phyloP scores from a whole-genome alignment of 2,888 invertebrate genomes.

The Tipula vernalis region DNA sequence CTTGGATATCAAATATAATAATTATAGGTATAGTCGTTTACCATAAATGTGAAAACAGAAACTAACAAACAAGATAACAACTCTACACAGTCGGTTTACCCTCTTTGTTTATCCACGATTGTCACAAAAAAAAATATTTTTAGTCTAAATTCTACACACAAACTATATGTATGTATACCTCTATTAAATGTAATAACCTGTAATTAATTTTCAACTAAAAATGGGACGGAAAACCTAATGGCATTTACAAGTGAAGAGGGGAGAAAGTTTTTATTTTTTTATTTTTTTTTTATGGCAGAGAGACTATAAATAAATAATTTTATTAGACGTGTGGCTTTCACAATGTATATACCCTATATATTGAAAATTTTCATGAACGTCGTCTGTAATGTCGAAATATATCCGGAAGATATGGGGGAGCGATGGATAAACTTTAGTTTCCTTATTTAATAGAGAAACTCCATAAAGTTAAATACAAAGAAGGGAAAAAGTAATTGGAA shows the following conservation, averaged over 20 bases:
- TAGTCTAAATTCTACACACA: not conserved
- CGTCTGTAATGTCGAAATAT: not conserved
- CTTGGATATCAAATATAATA: not conserved
- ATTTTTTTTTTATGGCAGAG: not conserved
- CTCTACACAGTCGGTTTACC: not conserved
- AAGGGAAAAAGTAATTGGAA: not conserved
- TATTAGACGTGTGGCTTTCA: not conserved
- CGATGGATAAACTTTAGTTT: not conserved
- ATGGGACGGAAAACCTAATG: not conserved
- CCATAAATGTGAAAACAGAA: not conserved
- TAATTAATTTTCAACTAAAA: conserved; percentile 4
- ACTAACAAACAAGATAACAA: not conserved
- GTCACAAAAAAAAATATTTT: not conserved
- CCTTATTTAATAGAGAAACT: not conserved
- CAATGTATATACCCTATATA: not conserved
- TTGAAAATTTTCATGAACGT: not conserved
- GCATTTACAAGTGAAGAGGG: not conserved
- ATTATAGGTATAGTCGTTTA: not conserved
- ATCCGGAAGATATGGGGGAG: not conserved
- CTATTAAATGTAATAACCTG: not conserved
- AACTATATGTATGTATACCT: not conserved
- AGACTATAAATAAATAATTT: conserved; percentile 4
- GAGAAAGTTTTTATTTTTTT: not conserved
- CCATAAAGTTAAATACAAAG: not conserved
- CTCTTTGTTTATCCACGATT: not conserved